Evolutionary conservation across 2,113 vertebrate genomes (phyloP).

Genomic region (Mesocricetus auratus): DNA sequence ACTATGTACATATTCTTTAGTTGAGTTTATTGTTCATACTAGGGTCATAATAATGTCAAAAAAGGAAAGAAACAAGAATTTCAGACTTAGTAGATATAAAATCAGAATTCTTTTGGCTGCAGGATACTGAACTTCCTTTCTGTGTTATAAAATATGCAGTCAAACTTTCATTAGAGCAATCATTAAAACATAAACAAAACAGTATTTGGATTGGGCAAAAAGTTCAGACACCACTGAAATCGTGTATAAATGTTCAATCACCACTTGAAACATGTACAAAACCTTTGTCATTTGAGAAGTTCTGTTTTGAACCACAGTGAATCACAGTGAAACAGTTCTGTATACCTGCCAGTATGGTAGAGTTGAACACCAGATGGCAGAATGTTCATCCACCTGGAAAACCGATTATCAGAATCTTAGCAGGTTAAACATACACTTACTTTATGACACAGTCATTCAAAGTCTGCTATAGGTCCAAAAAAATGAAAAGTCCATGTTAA

Average conservation of each 20-base stretch:
- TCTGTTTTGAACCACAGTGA: background rate
- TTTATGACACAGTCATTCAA: background rate
- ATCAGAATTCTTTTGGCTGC: background rate
- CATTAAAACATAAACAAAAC: background rate
- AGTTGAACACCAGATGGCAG: background rate
- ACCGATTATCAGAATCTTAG: background rate
- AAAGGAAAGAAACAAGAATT: background rate
- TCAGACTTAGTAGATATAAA: background rate
- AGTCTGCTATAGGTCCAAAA: background rate
- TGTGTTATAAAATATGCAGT: background rate
- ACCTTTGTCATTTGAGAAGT: background rate
- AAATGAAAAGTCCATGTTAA: background rate
- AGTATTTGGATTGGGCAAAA: background rate
- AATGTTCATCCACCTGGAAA: background rate
- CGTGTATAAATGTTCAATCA: background rate
- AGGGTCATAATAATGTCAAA: background rate
- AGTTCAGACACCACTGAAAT: background rate
- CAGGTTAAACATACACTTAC: background rate
- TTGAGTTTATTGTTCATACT: background rate
- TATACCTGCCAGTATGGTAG: background rate
- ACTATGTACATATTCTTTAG: background rate
- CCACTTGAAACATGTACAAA: background rate
- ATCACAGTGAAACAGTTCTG: background rate
- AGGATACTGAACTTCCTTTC: background rate
- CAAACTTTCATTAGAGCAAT: background rate